phyloP scores from a whole-genome alignment of 2,797 vertebrate genomes.

The Pterois miles region DNA sequence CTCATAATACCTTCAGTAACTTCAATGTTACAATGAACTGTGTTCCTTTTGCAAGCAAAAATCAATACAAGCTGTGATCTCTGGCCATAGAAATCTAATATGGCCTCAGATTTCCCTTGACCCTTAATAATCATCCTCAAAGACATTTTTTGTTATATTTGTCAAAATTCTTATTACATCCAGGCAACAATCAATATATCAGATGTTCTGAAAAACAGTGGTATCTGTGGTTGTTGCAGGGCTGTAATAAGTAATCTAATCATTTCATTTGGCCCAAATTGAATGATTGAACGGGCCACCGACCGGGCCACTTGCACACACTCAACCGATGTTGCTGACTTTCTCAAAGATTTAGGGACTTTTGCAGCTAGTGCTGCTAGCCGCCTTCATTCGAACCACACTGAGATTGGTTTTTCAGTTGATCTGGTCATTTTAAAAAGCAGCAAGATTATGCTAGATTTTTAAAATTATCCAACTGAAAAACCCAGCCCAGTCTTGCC shows the following conservation, averaged over 20 bases:
- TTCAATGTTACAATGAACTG: neutral
- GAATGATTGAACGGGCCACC: no score
- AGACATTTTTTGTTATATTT: neutral
- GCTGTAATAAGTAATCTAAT: neutral
- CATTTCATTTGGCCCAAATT: no score
- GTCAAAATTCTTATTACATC: neutral
- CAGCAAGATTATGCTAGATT: no score
- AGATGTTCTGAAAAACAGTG: neutral
- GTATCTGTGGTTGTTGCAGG: neutral
- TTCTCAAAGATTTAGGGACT: no score
- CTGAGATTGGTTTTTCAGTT: no score
- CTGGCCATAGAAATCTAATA: neutral
- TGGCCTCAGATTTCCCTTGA: neutral
- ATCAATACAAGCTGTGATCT: conserved; percentile 22
- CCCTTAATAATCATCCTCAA: neutral
- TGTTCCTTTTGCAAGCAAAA: neutral
- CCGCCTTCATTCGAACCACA: no score
- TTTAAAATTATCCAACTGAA: no score
- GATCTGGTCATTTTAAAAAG: no score
- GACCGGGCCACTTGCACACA: neutral
- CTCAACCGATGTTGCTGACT: neutral
- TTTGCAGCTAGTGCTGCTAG: neutral
- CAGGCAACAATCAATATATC: neutral
- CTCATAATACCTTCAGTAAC: conserved; percentile 25
- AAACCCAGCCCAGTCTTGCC: no score